Evolutionary conservation across 2,797 vertebrate species (phyloP), one percentile per base, ranked within the genome.

Genomic region (Varecia variegata): DNA sequence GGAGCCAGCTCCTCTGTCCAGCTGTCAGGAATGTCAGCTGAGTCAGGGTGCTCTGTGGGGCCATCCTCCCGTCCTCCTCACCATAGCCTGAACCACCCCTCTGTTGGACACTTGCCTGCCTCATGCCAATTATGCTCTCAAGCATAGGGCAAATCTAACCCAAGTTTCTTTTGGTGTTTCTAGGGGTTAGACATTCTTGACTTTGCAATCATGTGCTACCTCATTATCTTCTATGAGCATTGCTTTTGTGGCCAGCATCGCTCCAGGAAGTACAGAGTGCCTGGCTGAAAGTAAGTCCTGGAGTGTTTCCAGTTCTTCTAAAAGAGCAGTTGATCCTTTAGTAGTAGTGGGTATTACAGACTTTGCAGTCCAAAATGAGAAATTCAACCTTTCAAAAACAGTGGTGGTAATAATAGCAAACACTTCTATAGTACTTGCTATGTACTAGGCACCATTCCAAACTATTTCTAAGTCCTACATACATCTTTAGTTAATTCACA

Each of bases 241-340:
- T 97, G 73, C 45, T 95, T 92, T 67, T 83, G 52, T 35, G 68
- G 18, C 77, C 88, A 93, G 62, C 27, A 25, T 90, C 52, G 12
- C 62, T 67, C 27, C 62, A 93, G 70, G 65, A 93, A 92, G 17
- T 84, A 15, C 23, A 82, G 60, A 80, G 32, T 45, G 21, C 35
- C 71, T 76, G 32, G 43, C 38, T 67, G 21, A 77, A 84, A 88
- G 54, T 43, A 74, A 77, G 25, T 43, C 40, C 67, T 80, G 50
- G 13, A 68, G 11, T 25, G 27, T 50, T 45, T 94, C 43, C 52
- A 93, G 21, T 56, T 86, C 27, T 88, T 73, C 73, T 79, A 52
- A 79, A 80, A 77, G 84, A 43, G 76, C 32, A 73, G 35, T 21
- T 74, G 83, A 71, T 35, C 7, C 50, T 95, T 68, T 80, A 86